These are phyloP conservation scores for Lasioglossum zephyrum DNA, from an alignment of 2,888 invertebrate genomes.

Conservation along the genomic window DNA sequence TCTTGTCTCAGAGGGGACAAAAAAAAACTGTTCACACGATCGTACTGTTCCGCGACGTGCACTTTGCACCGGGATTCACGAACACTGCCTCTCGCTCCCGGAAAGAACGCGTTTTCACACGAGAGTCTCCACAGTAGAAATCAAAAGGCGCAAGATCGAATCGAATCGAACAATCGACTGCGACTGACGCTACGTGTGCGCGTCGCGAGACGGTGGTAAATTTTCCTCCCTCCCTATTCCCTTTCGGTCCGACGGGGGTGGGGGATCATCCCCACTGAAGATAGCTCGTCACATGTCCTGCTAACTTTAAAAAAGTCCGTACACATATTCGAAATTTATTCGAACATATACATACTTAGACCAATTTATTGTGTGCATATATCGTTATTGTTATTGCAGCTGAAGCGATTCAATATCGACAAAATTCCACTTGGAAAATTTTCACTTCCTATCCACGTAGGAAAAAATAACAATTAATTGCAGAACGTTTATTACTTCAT, in stretches of 20 bases:
- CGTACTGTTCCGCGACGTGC: constrained; percentile 9
- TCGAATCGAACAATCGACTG: constrained; percentile 57
- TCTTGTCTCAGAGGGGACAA: constrained; percentile 14
- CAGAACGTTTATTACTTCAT: not conserved
- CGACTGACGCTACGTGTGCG: constrained; percentile 59
- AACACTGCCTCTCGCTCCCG: constrained; percentile 42
- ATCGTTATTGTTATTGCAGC: not conserved
- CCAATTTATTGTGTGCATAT: not conserved
- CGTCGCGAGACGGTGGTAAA: constrained; percentile 47
- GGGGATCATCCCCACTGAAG: constrained; percentile 49
- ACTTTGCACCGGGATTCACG: constrained; percentile 16
- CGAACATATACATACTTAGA: not conserved
- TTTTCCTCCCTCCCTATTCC: constrained; percentile 50
- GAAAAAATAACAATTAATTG: not conserved
- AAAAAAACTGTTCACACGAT: constrained; percentile 18
- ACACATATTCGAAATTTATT: not conserved
- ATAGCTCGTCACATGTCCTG: constrained; percentile 13
- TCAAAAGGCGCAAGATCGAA: constrained; percentile 41
- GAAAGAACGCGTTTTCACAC: constrained; percentile 24
- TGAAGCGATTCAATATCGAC: not conserved
- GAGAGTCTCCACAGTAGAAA: constrained; percentile 14
- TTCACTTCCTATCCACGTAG: not conserved
- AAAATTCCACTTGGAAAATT: not conserved
- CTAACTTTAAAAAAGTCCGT: not conserved
- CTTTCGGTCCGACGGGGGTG: not conserved